Evolutionary conservation across 2,113 vertebrate species (phyloP).

Genomic region (Sigmodon hispidus): DNA sequence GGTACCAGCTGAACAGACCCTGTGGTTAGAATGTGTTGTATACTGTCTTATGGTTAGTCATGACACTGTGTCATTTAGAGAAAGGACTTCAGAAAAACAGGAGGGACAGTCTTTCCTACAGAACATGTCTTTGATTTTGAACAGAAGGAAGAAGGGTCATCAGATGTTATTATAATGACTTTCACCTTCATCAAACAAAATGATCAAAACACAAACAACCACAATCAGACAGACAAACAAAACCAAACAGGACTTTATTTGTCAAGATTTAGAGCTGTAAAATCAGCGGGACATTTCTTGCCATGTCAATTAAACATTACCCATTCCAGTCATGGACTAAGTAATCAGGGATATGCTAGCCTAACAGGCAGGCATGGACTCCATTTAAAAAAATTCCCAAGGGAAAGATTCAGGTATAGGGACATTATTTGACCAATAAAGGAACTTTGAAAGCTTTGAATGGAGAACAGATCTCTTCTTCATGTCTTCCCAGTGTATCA

Average conservation of each 20-base stretch:
- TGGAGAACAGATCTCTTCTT: background rate
- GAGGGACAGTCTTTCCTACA: background rate
- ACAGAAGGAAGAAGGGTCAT: background rate
- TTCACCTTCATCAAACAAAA: background rate
- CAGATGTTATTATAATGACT: background rate
- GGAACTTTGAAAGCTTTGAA: background rate
- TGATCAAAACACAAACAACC: background rate
- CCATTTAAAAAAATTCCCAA: background rate
- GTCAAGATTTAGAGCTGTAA: background rate
- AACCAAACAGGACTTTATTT: background rate
- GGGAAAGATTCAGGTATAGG: background rate
- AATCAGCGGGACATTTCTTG: too few relatives aligned
- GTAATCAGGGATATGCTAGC: background rate
- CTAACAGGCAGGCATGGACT: background rate
- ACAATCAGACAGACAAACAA: background rate
- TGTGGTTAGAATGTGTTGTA: background rate
- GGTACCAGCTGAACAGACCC: background rate
- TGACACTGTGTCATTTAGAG: background rate
- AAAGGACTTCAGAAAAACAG: background rate
- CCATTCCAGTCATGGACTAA: background rate
- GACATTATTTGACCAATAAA: background rate
- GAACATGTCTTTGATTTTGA: background rate
- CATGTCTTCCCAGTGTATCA: background rate
- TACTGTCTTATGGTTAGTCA: background rate
- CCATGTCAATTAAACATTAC: fast-evolving